phyloP scores from a whole-genome alignment of 2,888 invertebrate genomes.

The Noctua comes region DNA sequence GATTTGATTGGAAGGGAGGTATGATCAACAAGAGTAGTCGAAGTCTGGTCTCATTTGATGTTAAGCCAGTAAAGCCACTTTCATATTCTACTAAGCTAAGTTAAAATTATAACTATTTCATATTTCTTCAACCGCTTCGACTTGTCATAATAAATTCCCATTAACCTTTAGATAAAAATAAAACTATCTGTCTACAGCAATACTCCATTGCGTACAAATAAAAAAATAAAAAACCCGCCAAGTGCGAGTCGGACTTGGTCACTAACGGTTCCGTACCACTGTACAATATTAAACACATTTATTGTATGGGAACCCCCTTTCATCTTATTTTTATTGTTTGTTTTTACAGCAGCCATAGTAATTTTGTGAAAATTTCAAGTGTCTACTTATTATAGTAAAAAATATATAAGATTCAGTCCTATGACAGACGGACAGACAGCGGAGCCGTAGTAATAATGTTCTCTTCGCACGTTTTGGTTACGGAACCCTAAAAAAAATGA shows the following conservation, averaged over 20 bases:
- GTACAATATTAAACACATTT: background rate
- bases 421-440: background rate
- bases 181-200: slow-evolving; percentile 24
- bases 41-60: background rate
- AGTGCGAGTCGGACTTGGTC: background rate
- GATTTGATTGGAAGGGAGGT: no score
- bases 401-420: background rate
- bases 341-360: background rate
- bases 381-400: background rate
- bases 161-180: slow-evolving; percentile 50
- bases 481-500: slow-evolving; percentile 11
- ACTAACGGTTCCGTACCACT: background rate
- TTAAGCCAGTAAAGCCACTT: background rate
- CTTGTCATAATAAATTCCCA: slow-evolving; percentile 57
- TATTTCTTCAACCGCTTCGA: slow-evolving; percentile 28
- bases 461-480: background rate
- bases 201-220: slow-evolving; percentile 36
- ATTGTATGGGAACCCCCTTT: background rate
- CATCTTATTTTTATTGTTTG: background rate
- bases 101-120: slow-evolving; percentile 22
- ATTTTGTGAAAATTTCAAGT: background rate
- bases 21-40: no score
- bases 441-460: background rate
- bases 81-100: background rate
- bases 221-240: slow-evolving; percentile 23